Evolutionary conservation across 2,888 invertebrate genomes (phyloP), one percentile per base, ranked within the genome.

Genomic region (Didymodactylos carnosus): DNA sequence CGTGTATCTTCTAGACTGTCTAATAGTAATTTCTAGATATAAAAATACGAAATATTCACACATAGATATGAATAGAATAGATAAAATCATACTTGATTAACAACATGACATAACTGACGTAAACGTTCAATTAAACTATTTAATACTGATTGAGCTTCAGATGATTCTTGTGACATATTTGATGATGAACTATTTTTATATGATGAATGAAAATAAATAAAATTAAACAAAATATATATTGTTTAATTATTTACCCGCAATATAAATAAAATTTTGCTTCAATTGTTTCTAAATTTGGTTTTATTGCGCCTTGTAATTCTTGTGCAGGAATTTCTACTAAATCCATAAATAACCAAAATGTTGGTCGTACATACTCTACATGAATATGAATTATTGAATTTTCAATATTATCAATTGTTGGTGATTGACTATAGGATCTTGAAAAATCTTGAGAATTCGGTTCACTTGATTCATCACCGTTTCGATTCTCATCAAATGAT

Each of bases 1-100:
- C 87, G 84, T 0, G 88, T 88, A 76, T 88, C 87, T 80, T 88
- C 86, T 62, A 90, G 83, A 77, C 87, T 87, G 79, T 88, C 87
- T n/a, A 90, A 83, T 25, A 90, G 82, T 75, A 89, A 82, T 74
- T 87, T 87, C 82, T 89, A 88, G 10, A 75, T 5, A 51, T n/a
- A 43, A 23, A 49, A 8, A 35, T 16, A n/a, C n/a, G n/a, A 75
- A 23, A 73, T 19, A 71, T 25, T 40, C 10, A 11, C n/a, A 27
- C 10, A 62, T 5, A 35, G 3, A 1, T n/a, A 62, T 5, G 27
- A 35, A 35, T n/a, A 29, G 1, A 62, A 29, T n/a, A 29, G 3
- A 5, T n/a, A 16, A n/a, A 25, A 13, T 49, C 35, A 10, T 8
- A 62, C 62, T 14, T 62, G 62, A 62, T 62, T 62, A 10, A 35